These are phyloP conservation scores for Oncorhynchus tshawytscha DNA, from an alignment of 2,113 vertebrate species.

Conservation along the genomic window DNA sequence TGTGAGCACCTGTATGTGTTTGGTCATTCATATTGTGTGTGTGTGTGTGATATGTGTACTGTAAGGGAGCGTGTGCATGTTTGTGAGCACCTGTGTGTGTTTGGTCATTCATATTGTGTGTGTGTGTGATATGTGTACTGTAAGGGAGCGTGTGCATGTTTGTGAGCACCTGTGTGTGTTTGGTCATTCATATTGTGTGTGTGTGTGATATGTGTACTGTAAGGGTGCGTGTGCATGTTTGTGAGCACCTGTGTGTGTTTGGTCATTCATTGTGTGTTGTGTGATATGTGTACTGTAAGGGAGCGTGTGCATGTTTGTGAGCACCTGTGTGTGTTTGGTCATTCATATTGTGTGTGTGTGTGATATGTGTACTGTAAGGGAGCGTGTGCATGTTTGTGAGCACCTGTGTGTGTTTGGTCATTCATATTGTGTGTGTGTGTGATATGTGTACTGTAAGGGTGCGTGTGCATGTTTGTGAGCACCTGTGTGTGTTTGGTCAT, in stretches of 20 bases:
- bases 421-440: not conserved
- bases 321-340: not conserved
- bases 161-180: not conserved
- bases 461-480: not conserved
- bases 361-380: not conserved
- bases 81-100: not conserved
- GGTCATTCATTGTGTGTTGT: no score
- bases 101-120: no score
- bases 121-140: not conserved
- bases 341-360: not conserved
- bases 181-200: not conserved
- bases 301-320: not conserved
- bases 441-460: not conserved
- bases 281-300: not conserved
- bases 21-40: no score
- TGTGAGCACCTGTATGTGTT: not conserved
- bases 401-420: not conserved
- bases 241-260: not conserved
- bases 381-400: not conserved
- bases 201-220: not conserved
- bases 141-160: not conserved
- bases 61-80: not conserved
- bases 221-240: not conserved
- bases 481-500: not conserved
- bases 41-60: not conserved